A percentile compares a stretch with the other conserved stretches of the same genome.
phyloP scores from a whole-genome alignment of 2,113 vertebrate species.

The Nettapus auritus region DNA sequence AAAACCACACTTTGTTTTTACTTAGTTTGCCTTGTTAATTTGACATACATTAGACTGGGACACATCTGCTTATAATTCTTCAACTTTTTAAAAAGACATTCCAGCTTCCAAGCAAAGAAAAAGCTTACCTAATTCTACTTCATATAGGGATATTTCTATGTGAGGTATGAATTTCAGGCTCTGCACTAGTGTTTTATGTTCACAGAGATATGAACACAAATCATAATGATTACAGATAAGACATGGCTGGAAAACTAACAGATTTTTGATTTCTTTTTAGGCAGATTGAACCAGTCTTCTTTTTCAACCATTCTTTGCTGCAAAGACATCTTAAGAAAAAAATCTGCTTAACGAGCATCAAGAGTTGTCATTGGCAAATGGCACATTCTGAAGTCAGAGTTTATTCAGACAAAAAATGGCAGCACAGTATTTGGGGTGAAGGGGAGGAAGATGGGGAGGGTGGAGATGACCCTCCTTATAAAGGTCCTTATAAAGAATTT shows the following conservation, averaged over 20 bases:
- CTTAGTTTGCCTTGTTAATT: neutral
- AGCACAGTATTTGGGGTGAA: neutral
- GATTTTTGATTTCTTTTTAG: neutral
- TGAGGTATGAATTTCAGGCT: neutral
- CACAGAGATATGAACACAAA: neutral
- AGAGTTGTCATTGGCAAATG: neutral
- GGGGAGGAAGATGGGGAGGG: neutral
- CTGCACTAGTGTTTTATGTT: neutral
- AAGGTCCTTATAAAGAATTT: no score
- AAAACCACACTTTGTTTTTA: neutral
- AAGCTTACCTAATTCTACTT: neutral
- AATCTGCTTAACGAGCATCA: neutral
- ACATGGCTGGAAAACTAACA: neutral
- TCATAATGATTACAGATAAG: neutral
- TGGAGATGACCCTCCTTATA: neutral
- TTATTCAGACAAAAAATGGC: neutral
- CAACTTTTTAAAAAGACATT: neutral
- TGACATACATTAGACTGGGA: neutral
- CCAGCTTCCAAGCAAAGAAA: neutral
- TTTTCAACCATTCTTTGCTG: neutral
- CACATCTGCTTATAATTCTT: neutral
- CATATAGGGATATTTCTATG: neutral
- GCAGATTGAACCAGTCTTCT: neutral
- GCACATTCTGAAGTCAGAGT: neutral
- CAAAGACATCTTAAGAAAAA: neutral